Conservation (phyloP, 1,140 invertebrate genomes). For the Pseudomyrmex cubaensis region DNA sequence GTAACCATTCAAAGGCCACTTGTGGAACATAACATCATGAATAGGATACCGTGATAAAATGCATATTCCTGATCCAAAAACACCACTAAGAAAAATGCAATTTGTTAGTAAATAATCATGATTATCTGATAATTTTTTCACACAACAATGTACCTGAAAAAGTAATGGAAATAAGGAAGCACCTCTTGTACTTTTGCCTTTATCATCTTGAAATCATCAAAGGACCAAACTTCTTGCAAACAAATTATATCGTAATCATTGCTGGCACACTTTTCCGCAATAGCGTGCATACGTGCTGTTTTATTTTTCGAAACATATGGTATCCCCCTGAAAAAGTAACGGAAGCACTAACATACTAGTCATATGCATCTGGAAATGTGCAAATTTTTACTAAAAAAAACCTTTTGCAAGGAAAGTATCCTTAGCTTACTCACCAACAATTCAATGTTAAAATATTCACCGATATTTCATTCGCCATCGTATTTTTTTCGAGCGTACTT, state of each 20-base stretch:
- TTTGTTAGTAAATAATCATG: background rate
- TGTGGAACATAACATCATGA: slow-evolving; percentile 94
- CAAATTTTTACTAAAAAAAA: too few relatives aligned
- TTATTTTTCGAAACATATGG: slow-evolving; percentile 92
- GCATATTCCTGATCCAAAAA: slow-evolving; percentile 96
- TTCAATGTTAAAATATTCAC: slow-evolving; percentile 86
- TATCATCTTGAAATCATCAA: slow-evolving; percentile 91
- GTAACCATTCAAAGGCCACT: slow-evolving; percentile 98
- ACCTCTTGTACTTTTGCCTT: slow-evolving; percentile 86
- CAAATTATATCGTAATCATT: slow-evolving; percentile 95
- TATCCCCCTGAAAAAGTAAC: slow-evolving; percentile 90
- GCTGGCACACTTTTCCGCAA: slow-evolving; percentile 89
- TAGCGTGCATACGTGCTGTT: slow-evolving; percentile 91
- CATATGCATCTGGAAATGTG: background rate
- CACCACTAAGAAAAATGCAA: slow-evolving; percentile 88
- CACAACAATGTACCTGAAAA: slow-evolving; percentile 90
- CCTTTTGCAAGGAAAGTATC: background rate
- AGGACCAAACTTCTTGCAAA: slow-evolving; percentile 96
- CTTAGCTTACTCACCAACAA: slow-evolving; percentile 85
- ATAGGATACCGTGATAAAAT: slow-evolving; percentile 96
- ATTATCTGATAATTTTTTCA: slow-evolving; percentile 17
- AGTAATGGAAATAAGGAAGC: slow-evolving; percentile 96
- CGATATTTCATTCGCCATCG: slow-evolving; percentile 71
- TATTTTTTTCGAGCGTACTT: background rate
- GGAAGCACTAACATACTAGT: background rate